Conservation (phyloP, 2,797 vertebrate species). For the Danio aesculapii region DNA sequence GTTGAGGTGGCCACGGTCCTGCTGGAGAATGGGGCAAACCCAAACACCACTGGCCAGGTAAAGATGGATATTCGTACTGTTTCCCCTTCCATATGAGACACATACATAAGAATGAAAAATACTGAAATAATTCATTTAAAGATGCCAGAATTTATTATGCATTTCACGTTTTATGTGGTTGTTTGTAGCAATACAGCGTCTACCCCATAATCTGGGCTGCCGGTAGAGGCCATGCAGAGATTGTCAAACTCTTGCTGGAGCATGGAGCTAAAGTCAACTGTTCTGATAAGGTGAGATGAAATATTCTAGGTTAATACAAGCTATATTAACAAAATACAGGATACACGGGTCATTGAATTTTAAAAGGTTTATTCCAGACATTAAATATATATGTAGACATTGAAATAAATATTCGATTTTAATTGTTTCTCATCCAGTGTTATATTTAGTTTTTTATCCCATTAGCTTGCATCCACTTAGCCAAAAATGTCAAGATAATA, state of each 20-base stretch:
- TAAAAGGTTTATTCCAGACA: too few species aligned
- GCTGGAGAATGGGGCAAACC: conserved; percentile 89
- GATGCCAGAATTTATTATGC: too few species aligned
- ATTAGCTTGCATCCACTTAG: too few species aligned
- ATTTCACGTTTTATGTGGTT: neutral
- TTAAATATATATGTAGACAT: too few species aligned
- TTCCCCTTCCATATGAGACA: neutral
- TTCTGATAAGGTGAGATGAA: conserved; percentile 90
- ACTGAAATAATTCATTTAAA: too few species aligned
- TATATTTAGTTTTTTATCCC: too few species aligned
- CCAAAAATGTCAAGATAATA: too few species aligned
- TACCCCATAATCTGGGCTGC: conserved; percentile 98
- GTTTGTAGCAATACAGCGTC: conserved; percentile 91
- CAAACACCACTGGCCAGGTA: conserved; percentile 95
- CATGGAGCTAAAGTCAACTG: conserved; percentile 96
- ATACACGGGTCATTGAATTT: too few species aligned
- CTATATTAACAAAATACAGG: too few species aligned
- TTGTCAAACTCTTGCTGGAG: conserved; percentile 88
- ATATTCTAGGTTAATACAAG: too few species aligned
- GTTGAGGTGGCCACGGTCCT: conserved; percentile 86
- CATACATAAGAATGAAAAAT: neutral
- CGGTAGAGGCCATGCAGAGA: conserved; percentile 91
- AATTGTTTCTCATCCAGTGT: too few species aligned
- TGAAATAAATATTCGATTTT: too few species aligned
- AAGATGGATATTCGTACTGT: conserved; percentile 51